Conservation (phyloP, 2,797 vertebrate genomes). For the Brachyrhaphis roseni region DNA sequence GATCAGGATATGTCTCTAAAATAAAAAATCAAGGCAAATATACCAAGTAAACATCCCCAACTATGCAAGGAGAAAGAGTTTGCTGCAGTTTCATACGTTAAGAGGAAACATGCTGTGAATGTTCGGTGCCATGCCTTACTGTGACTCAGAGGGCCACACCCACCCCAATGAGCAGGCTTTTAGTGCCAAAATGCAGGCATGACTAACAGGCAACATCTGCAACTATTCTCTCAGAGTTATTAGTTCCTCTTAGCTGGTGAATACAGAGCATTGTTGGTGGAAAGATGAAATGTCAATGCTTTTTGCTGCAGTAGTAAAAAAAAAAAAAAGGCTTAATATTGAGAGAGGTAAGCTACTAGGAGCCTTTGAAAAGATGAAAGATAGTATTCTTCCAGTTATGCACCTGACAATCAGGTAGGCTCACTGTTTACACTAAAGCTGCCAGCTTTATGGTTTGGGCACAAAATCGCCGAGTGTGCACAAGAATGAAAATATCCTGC, state of each 20-base stretch:
- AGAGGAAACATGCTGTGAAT: conserved; percentile 48
- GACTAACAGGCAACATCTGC: conserved; percentile 23
- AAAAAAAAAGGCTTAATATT: not conserved
- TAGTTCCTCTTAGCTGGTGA: not conserved
- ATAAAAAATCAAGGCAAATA: conserved; percentile 6
- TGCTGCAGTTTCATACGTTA: conserved; percentile 3
- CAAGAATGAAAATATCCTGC: not conserved
- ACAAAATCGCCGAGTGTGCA: not conserved
- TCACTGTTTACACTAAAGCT: conserved; percentile 23
- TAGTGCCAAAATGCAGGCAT: conserved; percentile 38
- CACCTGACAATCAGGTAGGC: not conserved
- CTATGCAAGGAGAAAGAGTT: conserved; percentile 8
- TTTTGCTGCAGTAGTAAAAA: not conserved
- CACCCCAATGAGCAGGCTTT: conserved; percentile 41
- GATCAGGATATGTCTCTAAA: conserved; percentile 21
- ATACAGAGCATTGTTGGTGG: not conserved
- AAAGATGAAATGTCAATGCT: not conserved
- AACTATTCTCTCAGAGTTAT: conserved; percentile 8
- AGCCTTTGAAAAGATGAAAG: conserved; percentile 16
- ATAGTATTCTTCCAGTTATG: conserved; percentile 37
- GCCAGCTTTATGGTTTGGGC: conserved; percentile 7
- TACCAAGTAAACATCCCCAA: conserved; percentile 14
- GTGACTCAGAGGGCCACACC: conserved; percentile 72
- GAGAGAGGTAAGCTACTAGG: not conserved
- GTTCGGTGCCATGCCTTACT: conserved; percentile 40